phyloP scores from a whole-genome alignment of 2,113 vertebrate genomes.

The Suncus etruscus region DNA sequence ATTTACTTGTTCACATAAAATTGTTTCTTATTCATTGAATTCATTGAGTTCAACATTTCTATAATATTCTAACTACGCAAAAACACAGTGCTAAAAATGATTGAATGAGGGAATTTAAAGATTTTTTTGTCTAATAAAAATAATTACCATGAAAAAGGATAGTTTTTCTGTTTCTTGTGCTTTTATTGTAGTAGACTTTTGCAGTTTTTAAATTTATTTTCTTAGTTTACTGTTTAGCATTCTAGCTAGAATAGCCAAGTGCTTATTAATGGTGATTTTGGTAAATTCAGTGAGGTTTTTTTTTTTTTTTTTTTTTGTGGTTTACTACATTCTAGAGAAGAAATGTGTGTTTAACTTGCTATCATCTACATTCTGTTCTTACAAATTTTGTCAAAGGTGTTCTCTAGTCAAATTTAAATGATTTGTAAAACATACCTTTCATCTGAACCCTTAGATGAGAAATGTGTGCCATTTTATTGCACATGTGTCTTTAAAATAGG shows the following conservation, averaged over 20 bases:
- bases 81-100: not conserved
- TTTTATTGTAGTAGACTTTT: constrained; percentile 48
- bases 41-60: constrained; percentile 1
- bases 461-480: constrained; percentile 53
- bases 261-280: constrained; percentile 11
- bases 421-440: constrained; percentile 68
- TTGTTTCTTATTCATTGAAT: constrained; percentile 11
- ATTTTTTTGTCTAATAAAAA: constrained; percentile 36
- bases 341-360: constrained; percentile 33
- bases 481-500: constrained; percentile 70
- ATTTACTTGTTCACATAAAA: constrained; percentile 13
- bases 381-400: constrained; percentile 64
- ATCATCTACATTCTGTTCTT: constrained; percentile 34
- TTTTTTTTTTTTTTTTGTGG: constrained; percentile 34
- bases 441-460: constrained; percentile 63
- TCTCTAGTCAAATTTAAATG: constrained; percentile 68
- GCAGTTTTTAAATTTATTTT: constrained; percentile 41
- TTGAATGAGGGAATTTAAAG: not conserved
- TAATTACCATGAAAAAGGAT: constrained; percentile 7
- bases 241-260: not conserved
- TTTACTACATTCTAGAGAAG: constrained; percentile 62
- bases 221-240: constrained; percentile 44
- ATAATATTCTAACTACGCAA: not conserved
- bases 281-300: not conserved
- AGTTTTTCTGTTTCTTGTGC: constrained; percentile 37